Evolutionary conservation across 2,888 invertebrate genomes (phyloP).

Genomic region (Allacma fusca): DNA sequence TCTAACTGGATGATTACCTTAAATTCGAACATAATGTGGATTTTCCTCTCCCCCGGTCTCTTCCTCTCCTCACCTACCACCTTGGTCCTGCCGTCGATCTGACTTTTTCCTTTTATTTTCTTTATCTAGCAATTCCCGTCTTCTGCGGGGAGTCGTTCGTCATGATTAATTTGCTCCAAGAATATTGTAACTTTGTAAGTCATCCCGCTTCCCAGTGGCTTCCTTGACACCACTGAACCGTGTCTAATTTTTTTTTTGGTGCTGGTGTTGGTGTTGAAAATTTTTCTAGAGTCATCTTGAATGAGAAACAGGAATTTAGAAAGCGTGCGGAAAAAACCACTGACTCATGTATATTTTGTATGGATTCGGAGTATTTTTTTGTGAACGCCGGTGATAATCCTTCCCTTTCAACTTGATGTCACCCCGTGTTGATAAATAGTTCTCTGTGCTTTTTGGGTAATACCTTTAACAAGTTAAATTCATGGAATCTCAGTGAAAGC

Average conservation of each 20-base stretch:
- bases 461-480: too few species aligned
- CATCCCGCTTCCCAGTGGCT: background rate
- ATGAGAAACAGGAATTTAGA: too few species aligned
- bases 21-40: background rate
- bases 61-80: background rate
- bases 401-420: background rate
- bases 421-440: background rate
- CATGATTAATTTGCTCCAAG: constrained; percentile 16
- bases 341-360: too few species aligned
- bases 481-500: too few species aligned
- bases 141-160: constrained; percentile 10
- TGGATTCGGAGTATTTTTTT: too few species aligned
- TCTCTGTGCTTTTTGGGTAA: background rate
- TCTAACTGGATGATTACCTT: constrained; percentile 19
- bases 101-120: background rate
- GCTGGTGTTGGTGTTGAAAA: background rate
- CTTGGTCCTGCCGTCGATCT: background rate
- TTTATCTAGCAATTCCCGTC: constrained; percentile 1
- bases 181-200: background rate
- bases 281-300: too few species aligned
- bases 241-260: background rate
- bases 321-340: too few species aligned
- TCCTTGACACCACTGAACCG: background rate
- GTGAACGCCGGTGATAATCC: background rate
- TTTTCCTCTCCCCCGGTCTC: background rate